phyloP scores from a whole-genome alignment of 1,140 invertebrate genomes.

The Heliconius melpomene region DNA sequence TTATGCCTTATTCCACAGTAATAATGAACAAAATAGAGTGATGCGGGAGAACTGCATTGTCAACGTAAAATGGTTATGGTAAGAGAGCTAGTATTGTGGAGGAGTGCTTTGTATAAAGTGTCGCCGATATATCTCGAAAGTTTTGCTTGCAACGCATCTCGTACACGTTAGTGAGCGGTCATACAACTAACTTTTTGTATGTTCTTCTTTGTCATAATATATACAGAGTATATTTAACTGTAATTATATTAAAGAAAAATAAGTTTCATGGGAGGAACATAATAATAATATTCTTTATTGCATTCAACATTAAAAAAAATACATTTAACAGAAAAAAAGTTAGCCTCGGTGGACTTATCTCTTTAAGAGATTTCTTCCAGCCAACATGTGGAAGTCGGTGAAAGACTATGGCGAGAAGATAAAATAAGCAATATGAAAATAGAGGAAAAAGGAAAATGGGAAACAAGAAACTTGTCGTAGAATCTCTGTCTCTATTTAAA shows the following conservation, averaged over 20 bases:
- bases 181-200: conserved; percentile 8
- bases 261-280: too few relatives aligned
- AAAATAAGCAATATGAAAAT: too few relatives aligned
- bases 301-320: too few relatives aligned
- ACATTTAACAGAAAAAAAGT: too few relatives aligned
- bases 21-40: conserved; percentile 35
- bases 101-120: conserved; percentile 65
- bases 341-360: too few relatives aligned
- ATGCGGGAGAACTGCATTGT: conserved; percentile 7
- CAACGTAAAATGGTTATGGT: conserved; percentile 33
- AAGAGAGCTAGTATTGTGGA: conserved; percentile 62
- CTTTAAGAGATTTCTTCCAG: too few relatives aligned
- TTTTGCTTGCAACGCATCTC: conserved; percentile 49
- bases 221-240: neutral
- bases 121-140: conserved; percentile 73
- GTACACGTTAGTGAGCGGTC: conserved; percentile 22
- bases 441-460: too few relatives aligned
- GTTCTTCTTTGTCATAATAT: neutral
- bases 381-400: too few relatives aligned
- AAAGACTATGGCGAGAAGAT: too few relatives aligned
- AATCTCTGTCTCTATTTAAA: too few relatives aligned
- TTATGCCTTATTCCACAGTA: neutral
- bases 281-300: too few relatives aligned
- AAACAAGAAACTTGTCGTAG: too few relatives aligned
- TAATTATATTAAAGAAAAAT: neutral